Conservation (phyloP, 2,888 invertebrate species). For the Synanthedon tipuliformis region DNA sequence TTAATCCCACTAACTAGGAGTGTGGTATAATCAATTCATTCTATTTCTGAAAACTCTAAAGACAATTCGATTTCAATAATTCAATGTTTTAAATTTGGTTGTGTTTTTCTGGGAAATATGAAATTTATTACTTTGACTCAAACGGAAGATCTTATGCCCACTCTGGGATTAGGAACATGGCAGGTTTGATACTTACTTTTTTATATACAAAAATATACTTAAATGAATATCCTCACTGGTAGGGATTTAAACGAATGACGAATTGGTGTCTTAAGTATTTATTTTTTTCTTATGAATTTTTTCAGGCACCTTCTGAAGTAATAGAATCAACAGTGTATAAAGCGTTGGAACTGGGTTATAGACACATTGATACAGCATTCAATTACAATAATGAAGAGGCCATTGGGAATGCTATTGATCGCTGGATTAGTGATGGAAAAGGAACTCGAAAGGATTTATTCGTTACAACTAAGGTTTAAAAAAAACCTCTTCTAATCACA, state of each 20-base stretch:
- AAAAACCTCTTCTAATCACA: background rate
- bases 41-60: no score
- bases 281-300: constrained; percentile 4
- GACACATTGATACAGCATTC: constrained; percentile 83
- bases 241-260: no score
- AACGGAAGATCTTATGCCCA: constrained; percentile 73
- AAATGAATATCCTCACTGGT: no score
- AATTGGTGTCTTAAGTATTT: no score
- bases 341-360: constrained; percentile 78
- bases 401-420: constrained; percentile 76
- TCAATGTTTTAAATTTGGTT: no score
- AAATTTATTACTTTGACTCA: constrained; percentile 53
- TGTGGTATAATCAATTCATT: no score
- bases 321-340: constrained; percentile 72
- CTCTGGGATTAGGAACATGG: constrained; percentile 80
- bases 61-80: no score
- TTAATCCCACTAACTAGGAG: no score
- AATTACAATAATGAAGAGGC: constrained; percentile 83
- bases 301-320: constrained; percentile 73
- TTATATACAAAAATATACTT: background rate
- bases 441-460: constrained; percentile 79
- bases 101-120: constrained; percentile 24
- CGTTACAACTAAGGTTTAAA: constrained; percentile 81
- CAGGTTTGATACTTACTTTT: constrained; percentile 49
- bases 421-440: constrained; percentile 74